Percentiles rank a stretch among this genome's conserved stretches.
These are phyloP conservation scores for Trinorchestia longiramus DNA, from an alignment of 1,140 invertebrate species.

Conservation along the genomic window DNA sequence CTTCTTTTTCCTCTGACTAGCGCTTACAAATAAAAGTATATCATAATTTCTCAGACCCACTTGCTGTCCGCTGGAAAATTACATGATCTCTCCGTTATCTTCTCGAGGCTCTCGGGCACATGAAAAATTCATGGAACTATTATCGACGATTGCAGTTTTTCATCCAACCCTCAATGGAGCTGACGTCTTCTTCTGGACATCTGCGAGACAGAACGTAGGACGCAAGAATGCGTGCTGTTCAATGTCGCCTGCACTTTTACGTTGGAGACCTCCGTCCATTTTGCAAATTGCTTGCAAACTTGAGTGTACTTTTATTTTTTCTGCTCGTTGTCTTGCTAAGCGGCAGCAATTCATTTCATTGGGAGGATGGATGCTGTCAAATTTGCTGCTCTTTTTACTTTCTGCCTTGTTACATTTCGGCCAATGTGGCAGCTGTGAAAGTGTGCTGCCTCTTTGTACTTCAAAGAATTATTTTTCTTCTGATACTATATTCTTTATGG, in stretches of 20 bases:
- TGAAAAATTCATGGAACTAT: constrained; percentile 19
- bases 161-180: neutral
- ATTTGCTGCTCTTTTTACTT: neutral
- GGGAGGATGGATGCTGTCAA: neutral
- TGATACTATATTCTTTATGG: too few relatives aligned
- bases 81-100: neutral
- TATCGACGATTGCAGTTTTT: neutral
- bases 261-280: neutral
- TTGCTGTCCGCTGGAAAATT: neutral
- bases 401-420: too few relatives aligned
- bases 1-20: neutral
- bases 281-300: neutral
- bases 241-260: neutral
- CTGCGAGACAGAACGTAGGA: neutral
- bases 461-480: too few relatives aligned
- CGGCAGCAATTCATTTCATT: neutral
- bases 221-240: neutral
- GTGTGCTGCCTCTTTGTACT: too few relatives aligned
- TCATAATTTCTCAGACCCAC: neutral
- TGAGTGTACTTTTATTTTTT: neutral
- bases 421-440: too few relatives aligned
- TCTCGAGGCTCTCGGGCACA: neutral
- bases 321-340: neutral
- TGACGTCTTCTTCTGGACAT: neutral
- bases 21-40: neutral